Evolutionary conservation across 2,113 vertebrate genomes (phyloP).

Genomic region (Muntiacus muntjak): DNA sequence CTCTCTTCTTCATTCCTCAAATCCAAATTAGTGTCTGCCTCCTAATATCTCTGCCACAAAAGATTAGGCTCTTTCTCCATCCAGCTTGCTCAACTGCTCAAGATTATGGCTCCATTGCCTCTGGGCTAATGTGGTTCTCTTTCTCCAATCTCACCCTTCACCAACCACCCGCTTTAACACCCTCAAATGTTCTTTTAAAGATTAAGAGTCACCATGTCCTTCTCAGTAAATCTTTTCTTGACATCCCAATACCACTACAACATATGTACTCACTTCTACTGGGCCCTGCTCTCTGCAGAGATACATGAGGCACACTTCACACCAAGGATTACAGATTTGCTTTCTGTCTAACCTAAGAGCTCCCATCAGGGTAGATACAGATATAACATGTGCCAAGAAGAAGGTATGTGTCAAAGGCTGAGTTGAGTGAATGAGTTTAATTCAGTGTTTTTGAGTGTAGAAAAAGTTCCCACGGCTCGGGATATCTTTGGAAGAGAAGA

Average conservation of each 20-base stretch:
- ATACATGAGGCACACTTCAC: neutral
- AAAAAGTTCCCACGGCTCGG: neutral
- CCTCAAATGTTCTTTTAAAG: neutral
- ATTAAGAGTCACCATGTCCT: neutral
- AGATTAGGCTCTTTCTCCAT: neutral
- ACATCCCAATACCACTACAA: neutral
- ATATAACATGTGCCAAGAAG: neutral
- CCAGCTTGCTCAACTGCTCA: neutral
- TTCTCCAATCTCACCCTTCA: neutral
- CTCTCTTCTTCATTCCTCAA: neutral
- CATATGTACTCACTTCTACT: neutral
- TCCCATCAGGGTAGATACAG: neutral
- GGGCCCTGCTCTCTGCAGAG: neutral
- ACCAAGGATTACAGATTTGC: neutral
- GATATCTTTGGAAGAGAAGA: neutral
- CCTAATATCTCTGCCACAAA: neutral
- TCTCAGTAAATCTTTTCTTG: neutral
- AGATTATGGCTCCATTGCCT: neutral
- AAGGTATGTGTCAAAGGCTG: neutral
- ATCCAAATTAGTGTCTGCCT: neutral
- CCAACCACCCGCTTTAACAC: neutral
- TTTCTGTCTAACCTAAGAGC: neutral
- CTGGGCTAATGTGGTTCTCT: neutral
- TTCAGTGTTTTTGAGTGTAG: neutral
- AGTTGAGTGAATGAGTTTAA: constrained; percentile 11